Conservation (phyloP, 2,797 vertebrate genomes). For the Labeo calbasu region DNA sequence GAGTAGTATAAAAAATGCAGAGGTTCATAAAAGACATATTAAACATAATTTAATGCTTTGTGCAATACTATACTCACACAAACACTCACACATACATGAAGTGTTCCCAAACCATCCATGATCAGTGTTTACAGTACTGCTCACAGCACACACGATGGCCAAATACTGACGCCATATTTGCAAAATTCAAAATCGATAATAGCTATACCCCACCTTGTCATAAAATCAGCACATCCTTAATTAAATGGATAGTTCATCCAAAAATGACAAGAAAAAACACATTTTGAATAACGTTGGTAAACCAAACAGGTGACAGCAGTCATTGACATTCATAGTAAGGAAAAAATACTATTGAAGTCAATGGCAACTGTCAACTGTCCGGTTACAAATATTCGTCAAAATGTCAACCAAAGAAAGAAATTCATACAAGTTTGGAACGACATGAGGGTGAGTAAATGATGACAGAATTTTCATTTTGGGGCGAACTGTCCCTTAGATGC, state of each 20-base stretch:
- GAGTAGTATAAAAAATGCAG: conserved; percentile 16
- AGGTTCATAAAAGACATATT: conserved; percentile 12
- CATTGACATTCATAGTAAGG: background rate
- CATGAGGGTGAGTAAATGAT: background rate
- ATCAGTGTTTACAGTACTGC: conserved; percentile 30
- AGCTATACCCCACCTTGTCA: background rate
- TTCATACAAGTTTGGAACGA: background rate
- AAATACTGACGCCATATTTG: conserved; percentile 27
- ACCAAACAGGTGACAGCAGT: background rate
- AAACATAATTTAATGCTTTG: conserved; percentile 13
- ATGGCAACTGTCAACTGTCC: background rate
- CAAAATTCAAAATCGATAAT: background rate
- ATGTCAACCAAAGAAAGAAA: background rate
- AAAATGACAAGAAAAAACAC: background rate
- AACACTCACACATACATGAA: conserved; percentile 42
- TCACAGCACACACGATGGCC: conserved; percentile 12
- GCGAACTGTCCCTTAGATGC: background rate
- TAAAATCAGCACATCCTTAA: background rate
- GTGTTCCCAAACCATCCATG: conserved; percentile 55
- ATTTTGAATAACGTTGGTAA: background rate
- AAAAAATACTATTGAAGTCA: background rate
- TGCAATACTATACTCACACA: conserved; percentile 9
- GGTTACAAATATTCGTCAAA: background rate
- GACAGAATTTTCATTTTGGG: background rate
- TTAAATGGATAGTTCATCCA: background rate